Base-by-base conservation (phyloP, 1,140 invertebrate species). In the Scaptodrosophila lebanonensis region DNA sequence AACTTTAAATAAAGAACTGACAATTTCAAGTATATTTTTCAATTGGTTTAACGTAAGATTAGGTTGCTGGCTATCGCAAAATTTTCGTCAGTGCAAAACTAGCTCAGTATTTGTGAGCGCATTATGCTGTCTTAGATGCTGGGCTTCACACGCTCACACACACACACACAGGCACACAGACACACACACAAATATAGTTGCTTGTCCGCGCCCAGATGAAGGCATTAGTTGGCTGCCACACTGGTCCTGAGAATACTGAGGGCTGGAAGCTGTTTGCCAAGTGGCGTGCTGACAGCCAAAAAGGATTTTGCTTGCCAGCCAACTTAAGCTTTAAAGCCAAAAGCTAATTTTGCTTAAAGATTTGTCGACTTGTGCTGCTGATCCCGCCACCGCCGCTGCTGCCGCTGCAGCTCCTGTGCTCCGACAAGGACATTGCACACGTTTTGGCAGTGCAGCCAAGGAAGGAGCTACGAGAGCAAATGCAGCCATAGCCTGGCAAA, bases 331-430 rank as follows among this genome's bases (percentile, higher is more conserved):
- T 82, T 82, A 82, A 82, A 82, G 75, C 75, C 75, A 75, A 70
- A 72, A 82, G 75, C 75, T 82, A 82, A 82, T 82, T 82, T 82
- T 66, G 68, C 75, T 83, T 82, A 70, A 82, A 82, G 76, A 82
- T 83, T 76, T 67, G 48, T 57, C 56, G 49, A 62, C 40, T n/a
- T n/a, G n/a, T n/a, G n/a, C n/a, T n/a, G n/a, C n/a, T n/a, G n/a
- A n/a, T n/a, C n/a, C n/a, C n/a, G n/a, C n/a, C n/a, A n/a, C n/a
- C n/a, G n/a, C n/a, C n/a, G n/a, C n/a, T n/a, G n/a, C n/a, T n/a
- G n/a, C n/a, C n/a, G n/a, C n/a, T n/a, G n/a, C n/a, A n/a, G n/a
- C n/a, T n/a, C n/a, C n/a, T n/a, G n/a, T n/a, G n/a, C n/a, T n/a
- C n/a, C 22, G 52, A 11, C 62, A 9, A 32, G 44, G 59, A 64